phyloP scores from a whole-genome alignment of 2,113 vertebrate species.

The Hemibagrus wyckioides region DNA sequence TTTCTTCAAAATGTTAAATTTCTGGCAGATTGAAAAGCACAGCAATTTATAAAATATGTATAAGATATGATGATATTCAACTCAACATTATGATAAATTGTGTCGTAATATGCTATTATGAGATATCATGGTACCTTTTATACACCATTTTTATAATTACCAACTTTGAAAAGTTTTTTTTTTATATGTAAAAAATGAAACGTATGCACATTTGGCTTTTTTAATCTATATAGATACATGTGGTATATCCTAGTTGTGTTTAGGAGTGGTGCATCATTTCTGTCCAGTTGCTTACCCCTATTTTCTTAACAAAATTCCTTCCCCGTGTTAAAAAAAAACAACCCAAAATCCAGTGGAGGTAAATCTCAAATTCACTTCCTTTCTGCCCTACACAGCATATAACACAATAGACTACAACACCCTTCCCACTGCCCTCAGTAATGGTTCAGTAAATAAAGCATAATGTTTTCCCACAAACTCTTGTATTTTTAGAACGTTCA shows the following conservation, averaged over 20 bases:
- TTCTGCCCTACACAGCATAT: background rate
- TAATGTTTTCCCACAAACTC: background rate
- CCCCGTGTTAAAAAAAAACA: background rate
- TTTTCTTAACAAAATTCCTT: background rate
- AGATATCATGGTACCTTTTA: background rate
- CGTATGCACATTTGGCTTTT: too few relatives aligned
- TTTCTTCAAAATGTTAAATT: background rate
- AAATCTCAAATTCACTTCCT: background rate
- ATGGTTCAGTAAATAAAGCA: background rate
- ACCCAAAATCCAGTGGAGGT: background rate
- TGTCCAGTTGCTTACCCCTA: too few relatives aligned
- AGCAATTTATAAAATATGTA: background rate
- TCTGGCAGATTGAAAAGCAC: background rate
- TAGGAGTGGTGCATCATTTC: too few relatives aligned
- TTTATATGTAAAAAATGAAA: too few relatives aligned
- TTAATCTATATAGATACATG: too few relatives aligned
- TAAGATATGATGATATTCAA: background rate
- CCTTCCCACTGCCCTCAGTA: background rate
- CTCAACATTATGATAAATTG: background rate
- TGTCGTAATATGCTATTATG: background rate
- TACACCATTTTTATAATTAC: too few relatives aligned
- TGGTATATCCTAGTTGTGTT: too few relatives aligned
- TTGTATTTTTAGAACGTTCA: background rate
- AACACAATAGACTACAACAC: background rate
- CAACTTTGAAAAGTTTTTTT: too few relatives aligned